These are phyloP conservation scores for Heptranchias perlo DNA, from an alignment of 2,113 vertebrate species.

Conservation along the genomic window DNA sequence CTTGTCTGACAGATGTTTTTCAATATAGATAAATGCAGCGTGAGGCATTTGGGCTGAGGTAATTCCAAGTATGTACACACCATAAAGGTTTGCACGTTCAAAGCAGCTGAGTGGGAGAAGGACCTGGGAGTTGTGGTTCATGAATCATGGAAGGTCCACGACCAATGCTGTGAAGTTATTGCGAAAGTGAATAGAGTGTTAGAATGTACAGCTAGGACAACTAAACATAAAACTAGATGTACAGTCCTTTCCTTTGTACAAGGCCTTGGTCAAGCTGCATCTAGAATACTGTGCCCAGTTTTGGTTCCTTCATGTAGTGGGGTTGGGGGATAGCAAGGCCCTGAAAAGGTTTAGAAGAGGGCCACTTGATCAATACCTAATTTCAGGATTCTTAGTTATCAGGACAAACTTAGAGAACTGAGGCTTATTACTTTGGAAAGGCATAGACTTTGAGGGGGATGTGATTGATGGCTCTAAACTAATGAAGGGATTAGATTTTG, in stretches of 20 bases:
- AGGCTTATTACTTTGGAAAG: not conserved
- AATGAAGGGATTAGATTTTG: not conserved
- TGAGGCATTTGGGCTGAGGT: not conserved
- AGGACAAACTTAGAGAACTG: not conserved
- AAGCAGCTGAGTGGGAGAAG: not conserved
- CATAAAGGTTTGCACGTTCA: not conserved
- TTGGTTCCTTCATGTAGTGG: not conserved
- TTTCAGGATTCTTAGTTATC: not conserved
- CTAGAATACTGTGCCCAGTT: not conserved
- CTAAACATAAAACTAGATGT: not conserved
- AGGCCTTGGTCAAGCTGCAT: not conserved
- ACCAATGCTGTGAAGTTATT: not conserved
- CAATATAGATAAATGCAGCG: not conserved
- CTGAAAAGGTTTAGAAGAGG: not conserved
- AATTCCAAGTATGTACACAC: not conserved
- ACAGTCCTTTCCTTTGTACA: not conserved
- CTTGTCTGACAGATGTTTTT: not conserved
- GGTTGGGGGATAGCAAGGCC: too few relatives aligned
- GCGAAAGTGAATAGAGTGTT: not conserved
- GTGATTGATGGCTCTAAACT: not conserved
- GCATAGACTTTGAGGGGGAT: not conserved
- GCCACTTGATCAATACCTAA: not conserved
- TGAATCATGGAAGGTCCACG: too few relatives aligned
- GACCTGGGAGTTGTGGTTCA: not conserved
- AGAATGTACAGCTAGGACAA: not conserved